Percentiles rank a stretch among this genome's conserved stretches.
Conservation (phyloP, 2,113 vertebrate species). For the Dicrurus megarhynchus region DNA sequence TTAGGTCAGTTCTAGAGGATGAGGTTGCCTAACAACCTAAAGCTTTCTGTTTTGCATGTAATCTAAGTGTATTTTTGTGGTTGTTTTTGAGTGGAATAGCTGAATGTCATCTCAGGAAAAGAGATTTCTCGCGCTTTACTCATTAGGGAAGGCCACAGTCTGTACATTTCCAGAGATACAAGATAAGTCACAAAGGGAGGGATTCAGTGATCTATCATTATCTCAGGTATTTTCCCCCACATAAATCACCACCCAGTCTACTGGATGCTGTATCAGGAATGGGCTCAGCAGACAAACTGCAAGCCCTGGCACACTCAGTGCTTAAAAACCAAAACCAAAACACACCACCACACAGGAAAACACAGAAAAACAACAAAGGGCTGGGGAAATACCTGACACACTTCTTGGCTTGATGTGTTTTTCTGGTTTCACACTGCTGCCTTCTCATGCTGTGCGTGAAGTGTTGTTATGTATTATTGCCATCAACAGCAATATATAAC, state of each 20-base stretch:
- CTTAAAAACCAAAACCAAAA: not conserved
- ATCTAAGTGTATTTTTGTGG: not conserved
- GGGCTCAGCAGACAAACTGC: not conserved
- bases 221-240: not conserved
- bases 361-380: not conserved
- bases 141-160: not conserved
- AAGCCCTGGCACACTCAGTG: not conserved
- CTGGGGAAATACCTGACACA: not conserved
- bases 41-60: not conserved
- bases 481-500: not conserved
- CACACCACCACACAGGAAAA: not conserved
- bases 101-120: not conserved
- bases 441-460: not conserved
- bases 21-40: not conserved
- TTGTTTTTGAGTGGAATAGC: not conserved
- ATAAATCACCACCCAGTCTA: not conserved
- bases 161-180: not conserved
- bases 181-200: not conserved
- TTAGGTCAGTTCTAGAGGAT: not conserved
- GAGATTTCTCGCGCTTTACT: accelerated
- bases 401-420: not conserved
- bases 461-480: not conserved
- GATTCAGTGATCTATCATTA: not conserved
- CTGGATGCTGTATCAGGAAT: not conserved
- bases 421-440: not conserved